These are phyloP conservation scores for Australoheros facetus DNA, from an alignment of 2,797 vertebrate species.

Conservation along the genomic window DNA sequence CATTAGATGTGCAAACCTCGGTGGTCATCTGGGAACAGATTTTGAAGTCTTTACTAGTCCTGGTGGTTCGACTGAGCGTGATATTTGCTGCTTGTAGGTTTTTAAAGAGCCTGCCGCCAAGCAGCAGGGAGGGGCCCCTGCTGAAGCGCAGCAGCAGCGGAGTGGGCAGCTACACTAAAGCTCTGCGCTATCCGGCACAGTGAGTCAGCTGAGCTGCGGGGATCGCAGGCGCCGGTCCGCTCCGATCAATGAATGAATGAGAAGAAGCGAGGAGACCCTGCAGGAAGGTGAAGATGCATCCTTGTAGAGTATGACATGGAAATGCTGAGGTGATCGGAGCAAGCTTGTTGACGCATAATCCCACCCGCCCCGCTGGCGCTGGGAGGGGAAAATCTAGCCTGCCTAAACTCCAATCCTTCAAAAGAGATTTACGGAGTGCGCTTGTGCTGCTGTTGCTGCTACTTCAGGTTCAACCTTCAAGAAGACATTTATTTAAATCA, in stretches of 20 bases:
- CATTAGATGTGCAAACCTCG: constrained; percentile 19
- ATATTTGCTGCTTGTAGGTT: constrained; percentile 45
- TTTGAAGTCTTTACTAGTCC: constrained; percentile 24
- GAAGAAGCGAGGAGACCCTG: neutral
- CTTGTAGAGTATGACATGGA: constrained; percentile 50
- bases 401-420: constrained; percentile 75
- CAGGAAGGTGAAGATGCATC: constrained; percentile 14
- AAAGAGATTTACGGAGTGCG: constrained; percentile 65
- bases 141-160: constrained; percentile 44
- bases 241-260: constrained; percentile 24
- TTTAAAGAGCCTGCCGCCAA: constrained; percentile 66
- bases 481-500: constrained; percentile 12
- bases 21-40: constrained; percentile 36
- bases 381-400: constrained; percentile 67
- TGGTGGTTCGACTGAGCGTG: constrained; percentile 37
- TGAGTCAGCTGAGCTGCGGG: constrained; percentile 66
- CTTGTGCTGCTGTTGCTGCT: constrained; percentile 28
- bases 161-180: constrained; percentile 36
- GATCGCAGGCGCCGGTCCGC: constrained; percentile 14
- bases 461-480: constrained; percentile 44
- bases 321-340: constrained; percentile 63
- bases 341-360: constrained; percentile 80
- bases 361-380: constrained; percentile 70
- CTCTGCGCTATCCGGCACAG: constrained; percentile 58
- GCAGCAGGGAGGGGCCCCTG: constrained; percentile 71